Conservation (phyloP, 2,113 vertebrate species). For the Clarias macrocephalus region DNA sequence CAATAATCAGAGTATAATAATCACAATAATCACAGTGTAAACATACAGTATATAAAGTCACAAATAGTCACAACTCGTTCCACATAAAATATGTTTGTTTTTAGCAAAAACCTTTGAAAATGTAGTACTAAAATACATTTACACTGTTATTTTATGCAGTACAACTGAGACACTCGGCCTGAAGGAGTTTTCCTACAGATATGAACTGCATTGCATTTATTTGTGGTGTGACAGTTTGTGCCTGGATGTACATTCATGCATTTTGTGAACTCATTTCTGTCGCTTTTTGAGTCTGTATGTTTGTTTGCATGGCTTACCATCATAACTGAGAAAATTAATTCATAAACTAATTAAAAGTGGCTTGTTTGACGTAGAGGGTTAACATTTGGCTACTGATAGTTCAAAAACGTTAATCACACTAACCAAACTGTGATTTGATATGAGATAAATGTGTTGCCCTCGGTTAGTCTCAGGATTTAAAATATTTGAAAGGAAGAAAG, state of each 20-base stretch:
- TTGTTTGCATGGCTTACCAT: neutral
- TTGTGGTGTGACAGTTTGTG: neutral
- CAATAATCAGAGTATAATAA: neutral
- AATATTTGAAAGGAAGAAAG: too few species aligned
- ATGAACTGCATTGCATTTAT: conserved; percentile 1
- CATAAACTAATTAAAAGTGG: neutral
- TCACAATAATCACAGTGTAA: too few species aligned
- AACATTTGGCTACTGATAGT: neutral
- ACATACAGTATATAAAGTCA: neutral
- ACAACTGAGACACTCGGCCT: neutral
- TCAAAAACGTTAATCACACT: neutral
- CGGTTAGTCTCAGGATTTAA: neutral
- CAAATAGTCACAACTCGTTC: neutral
- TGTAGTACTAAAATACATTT: neutral
- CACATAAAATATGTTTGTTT: neutral
- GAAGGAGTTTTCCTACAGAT: conserved; percentile 3
- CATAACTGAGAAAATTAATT: neutral
- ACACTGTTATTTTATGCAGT: neutral
- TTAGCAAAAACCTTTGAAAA: neutral
- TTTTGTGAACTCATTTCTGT: neutral
- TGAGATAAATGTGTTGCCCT: neutral
- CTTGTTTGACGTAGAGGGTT: neutral
- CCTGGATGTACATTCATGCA: neutral
- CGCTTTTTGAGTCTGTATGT: neutral
- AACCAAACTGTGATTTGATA: neutral